Percentiles rank a stretch among this genome's conserved stretches.
phyloP scores from a whole-genome alignment of 2,888 invertebrate genomes.

The Mesorhabditis spiculigera region DNA sequence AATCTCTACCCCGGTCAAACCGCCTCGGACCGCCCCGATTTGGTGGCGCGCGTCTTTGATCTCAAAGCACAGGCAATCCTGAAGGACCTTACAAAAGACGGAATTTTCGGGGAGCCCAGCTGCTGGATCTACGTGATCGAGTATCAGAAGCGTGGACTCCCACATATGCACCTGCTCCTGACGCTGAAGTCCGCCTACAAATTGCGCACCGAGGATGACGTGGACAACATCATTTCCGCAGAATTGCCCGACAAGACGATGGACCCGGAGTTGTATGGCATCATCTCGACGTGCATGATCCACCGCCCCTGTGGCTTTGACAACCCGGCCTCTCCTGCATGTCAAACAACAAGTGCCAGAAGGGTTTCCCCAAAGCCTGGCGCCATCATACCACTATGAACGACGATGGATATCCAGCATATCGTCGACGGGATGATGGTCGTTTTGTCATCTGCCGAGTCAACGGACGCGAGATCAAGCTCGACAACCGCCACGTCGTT shows the following conservation, averaged over 20 bases:
- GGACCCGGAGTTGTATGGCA: conserved; percentile 27
- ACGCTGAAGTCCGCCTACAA: too few species aligned
- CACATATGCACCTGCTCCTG: too few species aligned
- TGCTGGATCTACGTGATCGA: conserved; percentile 45
- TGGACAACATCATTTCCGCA: conserved; percentile 22
- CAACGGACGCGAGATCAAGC: background rate
- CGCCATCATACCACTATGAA: conserved; percentile 24
- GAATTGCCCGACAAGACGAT: conserved; percentile 33
- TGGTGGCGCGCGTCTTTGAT: conserved; percentile 43
- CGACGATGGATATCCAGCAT: conserved; percentile 57
- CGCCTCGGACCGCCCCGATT: conserved; percentile 45
- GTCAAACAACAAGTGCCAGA: conserved; percentile 57
- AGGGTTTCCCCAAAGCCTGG: conserved; percentile 58
- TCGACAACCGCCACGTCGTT: conserved; percentile 58
- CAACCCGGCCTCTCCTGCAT: conserved; percentile 57
- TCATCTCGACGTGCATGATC: conserved; percentile 36
- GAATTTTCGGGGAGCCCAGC: conserved; percentile 33
- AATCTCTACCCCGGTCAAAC: conserved; percentile 27
- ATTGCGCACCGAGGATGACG: background rate
- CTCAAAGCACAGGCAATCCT: conserved; percentile 38
- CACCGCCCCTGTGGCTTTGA: conserved; percentile 44
- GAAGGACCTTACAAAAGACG: conserved; percentile 29
- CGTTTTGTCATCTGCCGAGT: conserved; percentile 7
- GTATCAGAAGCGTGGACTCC: conserved; percentile 44
- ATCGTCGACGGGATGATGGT: conserved; percentile 48